These are phyloP conservation scores for Sylvicola cinctus DNA, from an alignment of 2,888 invertebrate species.

Conservation along the genomic window DNA sequence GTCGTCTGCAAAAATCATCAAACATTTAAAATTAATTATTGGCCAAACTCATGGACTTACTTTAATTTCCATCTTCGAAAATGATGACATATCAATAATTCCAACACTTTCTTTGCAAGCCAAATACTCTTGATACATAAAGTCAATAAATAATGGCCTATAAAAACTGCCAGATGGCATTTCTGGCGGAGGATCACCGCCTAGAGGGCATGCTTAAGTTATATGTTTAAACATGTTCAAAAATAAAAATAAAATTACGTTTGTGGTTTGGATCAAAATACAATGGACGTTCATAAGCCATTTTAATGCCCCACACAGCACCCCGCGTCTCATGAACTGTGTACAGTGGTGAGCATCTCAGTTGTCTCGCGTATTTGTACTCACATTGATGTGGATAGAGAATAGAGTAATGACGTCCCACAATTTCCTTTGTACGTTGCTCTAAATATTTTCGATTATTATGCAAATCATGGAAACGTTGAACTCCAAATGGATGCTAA, in stretches of 20 bases:
- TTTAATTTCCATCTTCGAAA: constrained; percentile 52
- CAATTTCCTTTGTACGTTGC: constrained; percentile 40
- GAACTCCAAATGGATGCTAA: constrained; percentile 33
- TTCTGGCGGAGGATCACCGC: constrained; percentile 26
- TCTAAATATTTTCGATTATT: constrained; percentile 38
- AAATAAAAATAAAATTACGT: constrained; percentile 17
- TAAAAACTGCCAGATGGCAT: constrained; percentile 41
- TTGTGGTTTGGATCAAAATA: constrained; percentile 38
- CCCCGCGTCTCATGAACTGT: constrained; percentile 39
- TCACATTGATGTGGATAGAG: constrained; percentile 36
- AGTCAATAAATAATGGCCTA: constrained; percentile 46
- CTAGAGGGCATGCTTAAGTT: constrained; percentile 14
- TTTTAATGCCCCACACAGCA: constrained; percentile 45
- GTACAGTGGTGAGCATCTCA: constrained; percentile 47
- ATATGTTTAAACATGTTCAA: too few species aligned
- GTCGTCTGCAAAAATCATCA: constrained; percentile 31
- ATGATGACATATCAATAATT: constrained; percentile 59
- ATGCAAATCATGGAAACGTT: constrained; percentile 41
- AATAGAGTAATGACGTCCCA: constrained; percentile 37
- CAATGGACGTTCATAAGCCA: constrained; percentile 50
- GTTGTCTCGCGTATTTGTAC: constrained; percentile 35
- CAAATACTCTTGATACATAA: constrained; percentile 45
- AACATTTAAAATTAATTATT: constrained; percentile 2
- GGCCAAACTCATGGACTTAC: constrained; percentile 22
- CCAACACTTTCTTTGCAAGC: constrained; percentile 58